Percentiles rank a stretch among this genome's conserved stretches.
These are phyloP conservation scores for Halictus ligatus DNA, from an alignment of 2,888 invertebrate species.

Conservation along the genomic window DNA sequence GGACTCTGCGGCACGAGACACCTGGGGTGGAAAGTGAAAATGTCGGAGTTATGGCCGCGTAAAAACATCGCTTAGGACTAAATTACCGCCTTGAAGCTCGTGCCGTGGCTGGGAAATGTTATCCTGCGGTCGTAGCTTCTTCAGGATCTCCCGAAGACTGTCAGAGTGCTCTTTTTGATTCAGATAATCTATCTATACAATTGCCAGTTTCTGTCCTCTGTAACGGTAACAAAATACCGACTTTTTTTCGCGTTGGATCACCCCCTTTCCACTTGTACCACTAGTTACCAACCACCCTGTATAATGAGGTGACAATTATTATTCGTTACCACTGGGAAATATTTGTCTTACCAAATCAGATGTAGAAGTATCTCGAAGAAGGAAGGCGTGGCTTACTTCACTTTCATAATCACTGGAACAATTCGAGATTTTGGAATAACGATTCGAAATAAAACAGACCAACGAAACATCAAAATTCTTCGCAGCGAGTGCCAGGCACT, in stretches of 20 bases:
- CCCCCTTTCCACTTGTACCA: too few relatives aligned
- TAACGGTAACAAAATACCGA: too few relatives aligned
- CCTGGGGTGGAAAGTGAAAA: neutral
- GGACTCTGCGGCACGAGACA: constrained; percentile 5
- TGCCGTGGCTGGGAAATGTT: neutral
- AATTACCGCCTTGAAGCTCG: neutral
- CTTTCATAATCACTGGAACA: too few relatives aligned
- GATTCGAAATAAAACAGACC: neutral
- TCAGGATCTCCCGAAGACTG: neutral
- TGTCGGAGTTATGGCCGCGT: neutral
- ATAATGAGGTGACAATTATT: too few relatives aligned
- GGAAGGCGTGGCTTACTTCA: too few relatives aligned
- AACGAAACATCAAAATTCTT: neutral
- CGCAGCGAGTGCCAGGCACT: neutral
- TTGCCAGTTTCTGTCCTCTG: too few relatives aligned
- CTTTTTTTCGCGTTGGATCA: too few relatives aligned
- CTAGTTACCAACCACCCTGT: too few relatives aligned
- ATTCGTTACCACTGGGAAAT: too few relatives aligned
- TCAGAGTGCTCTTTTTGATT: neutral
- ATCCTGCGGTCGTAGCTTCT: neutral
- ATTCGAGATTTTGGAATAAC: neutral
- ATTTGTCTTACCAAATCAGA: too few relatives aligned
- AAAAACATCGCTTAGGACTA: neutral
- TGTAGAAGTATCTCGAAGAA: too few relatives aligned
- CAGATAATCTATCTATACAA: neutral